Evolutionary conservation across 2,888 invertebrate species (phyloP), one percentile per base, ranked within the genome.

Genomic region (Limnephilus auricula): DNA sequence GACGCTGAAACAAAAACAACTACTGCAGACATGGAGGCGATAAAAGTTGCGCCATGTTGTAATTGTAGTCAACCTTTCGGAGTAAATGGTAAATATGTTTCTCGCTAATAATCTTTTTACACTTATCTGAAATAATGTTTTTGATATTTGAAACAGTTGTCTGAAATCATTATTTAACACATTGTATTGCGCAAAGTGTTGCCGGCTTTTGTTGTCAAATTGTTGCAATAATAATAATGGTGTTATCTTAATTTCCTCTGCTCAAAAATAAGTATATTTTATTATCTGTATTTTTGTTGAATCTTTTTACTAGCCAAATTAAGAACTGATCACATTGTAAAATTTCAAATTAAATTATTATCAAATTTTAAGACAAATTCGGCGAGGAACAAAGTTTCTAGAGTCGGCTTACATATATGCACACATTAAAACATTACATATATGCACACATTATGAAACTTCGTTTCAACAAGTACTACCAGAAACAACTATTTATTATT

Each of bases 1-100:
- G 25, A 65, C 25, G 65, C 65, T 65, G 65, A 5, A 65, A 65
- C 25, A 6, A 65, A 65, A 65, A 65, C 65, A 65, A n/a, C 50
- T 5, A 45, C 50, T 84, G n/a, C n/a, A 2, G 40, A 30, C 84
- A 85, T 85, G 84, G 84, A 85, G 45, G 18, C 84, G 12, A 85
- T n/a, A n/a, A 85, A 85, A 45, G 37, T 85, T 25, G 34, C 84
- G 30, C 84, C 84, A n/a, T 85, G 84, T 85, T 85, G 84, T n/a
- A 85, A 85, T 40, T 85, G 84, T 85, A 30, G 84, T 85, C 84
- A 85, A 45, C 84, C 40, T 45, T 85, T 85, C 12, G 30, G 37
- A 37, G 15, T 85, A 85, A 34, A 40, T n/a, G 84, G 84, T 85
- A 37, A 40, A 40, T 25, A n/a, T 40, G 25, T 65, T 65, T 25